phyloP scores from a whole-genome alignment of 2,113 vertebrate species.

The Oreochromis niloticus region DNA sequence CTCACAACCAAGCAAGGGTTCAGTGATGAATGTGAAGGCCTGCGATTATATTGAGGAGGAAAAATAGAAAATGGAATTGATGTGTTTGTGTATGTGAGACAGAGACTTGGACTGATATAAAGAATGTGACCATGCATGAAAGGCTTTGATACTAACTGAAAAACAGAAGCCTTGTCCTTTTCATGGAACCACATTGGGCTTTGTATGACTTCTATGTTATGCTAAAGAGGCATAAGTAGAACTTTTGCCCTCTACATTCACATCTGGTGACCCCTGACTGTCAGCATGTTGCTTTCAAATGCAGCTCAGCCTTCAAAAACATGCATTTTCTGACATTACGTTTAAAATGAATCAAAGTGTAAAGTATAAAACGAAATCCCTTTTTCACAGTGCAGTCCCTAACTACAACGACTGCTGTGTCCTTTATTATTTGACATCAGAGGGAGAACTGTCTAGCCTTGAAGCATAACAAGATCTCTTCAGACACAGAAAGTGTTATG shows the following conservation, averaged over 20 bases:
- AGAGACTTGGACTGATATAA: not conserved
- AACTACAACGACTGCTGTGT: not conserved
- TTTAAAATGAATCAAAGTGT: not conserved
- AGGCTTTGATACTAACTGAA: slow-evolving; percentile 1
- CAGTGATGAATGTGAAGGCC: not conserved
- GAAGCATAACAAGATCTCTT: not conserved
- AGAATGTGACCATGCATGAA: not conserved
- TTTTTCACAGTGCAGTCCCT: not conserved
- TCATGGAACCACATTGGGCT: not conserved
- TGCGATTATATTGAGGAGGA: not conserved
- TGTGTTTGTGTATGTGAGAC: not conserved
- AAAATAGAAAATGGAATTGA: not conserved
- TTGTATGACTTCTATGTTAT: not conserved
- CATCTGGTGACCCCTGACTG: slow-evolving; percentile 11
- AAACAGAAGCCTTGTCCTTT: not conserved
- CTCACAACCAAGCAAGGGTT: not conserved
- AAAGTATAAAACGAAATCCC: not conserved
- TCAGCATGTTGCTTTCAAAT: not conserved
- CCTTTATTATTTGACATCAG: not conserved
- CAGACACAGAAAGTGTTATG: not conserved
- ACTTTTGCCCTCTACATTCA: not conserved
- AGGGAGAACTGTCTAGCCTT: not conserved
- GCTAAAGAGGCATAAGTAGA: not conserved
- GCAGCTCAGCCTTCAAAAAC: not conserved
- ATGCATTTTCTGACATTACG: not conserved